These are phyloP conservation scores for Cabera pusaria DNA, from an alignment of 2,888 invertebrate genomes.

Conservation along the genomic window DNA sequence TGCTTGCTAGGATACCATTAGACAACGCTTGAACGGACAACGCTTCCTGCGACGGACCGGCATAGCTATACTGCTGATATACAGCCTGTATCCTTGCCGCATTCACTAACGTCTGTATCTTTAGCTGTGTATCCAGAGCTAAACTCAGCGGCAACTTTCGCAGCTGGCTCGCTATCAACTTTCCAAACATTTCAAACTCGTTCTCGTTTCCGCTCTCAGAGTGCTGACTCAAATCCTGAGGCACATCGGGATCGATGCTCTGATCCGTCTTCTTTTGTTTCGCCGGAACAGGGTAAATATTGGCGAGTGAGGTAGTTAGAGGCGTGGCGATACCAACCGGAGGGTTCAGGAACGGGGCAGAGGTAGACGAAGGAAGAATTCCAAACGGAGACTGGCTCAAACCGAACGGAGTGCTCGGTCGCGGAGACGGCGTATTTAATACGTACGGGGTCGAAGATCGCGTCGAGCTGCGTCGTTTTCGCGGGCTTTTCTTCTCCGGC, in stretches of 20 bases:
- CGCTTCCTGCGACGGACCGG: slow-evolving; percentile 74
- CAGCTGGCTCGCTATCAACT: slow-evolving; percentile 74
- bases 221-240: slow-evolving; percentile 76
- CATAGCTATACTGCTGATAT: slow-evolving; percentile 77
- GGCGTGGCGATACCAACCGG: slow-evolving; percentile 78
- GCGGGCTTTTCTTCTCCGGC: slow-evolving; percentile 73
- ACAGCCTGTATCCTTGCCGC: slow-evolving; percentile 76
- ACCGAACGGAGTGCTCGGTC: slow-evolving; percentile 74
- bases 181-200: slow-evolving; percentile 79
- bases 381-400: slow-evolving; percentile 67
- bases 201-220: slow-evolving; percentile 74
- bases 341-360: slow-evolving; percentile 71
- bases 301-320: slow-evolving; percentile 70
- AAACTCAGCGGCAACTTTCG: slow-evolving; percentile 71
- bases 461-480: slow-evolving; percentile 74
- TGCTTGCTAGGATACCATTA: slow-evolving; percentile 72
- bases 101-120: slow-evolving; percentile 74
- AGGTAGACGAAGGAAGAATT: slow-evolving; percentile 64
- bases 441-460: slow-evolving; percentile 76
- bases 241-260: slow-evolving; percentile 59
- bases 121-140: slow-evolving; percentile 74
- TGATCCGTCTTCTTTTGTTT: slow-evolving; percentile 73
- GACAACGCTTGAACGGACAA: slow-evolving; percentile 74
- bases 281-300: slow-evolving; percentile 69
- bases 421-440: slow-evolving; percentile 74